These are phyloP conservation scores for Aphaenogaster ashmeadi DNA, from an alignment of 1,140 invertebrate species.

Conservation along the genomic window DNA sequence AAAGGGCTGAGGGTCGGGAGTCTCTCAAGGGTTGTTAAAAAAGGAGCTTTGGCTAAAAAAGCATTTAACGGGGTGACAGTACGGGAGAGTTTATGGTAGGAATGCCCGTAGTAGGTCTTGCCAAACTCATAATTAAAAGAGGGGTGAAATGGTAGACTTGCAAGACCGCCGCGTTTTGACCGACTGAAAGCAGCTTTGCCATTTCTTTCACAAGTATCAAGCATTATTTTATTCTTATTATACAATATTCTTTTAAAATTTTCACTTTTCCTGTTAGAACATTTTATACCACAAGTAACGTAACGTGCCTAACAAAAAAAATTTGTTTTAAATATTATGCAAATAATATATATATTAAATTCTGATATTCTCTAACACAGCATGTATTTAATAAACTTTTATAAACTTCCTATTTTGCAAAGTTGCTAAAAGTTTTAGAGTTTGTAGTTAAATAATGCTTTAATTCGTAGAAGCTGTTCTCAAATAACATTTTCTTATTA, in stretches of 20 bases:
- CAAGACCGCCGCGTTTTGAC: conserved; percentile 62
- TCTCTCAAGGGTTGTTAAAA: conserved; percentile 84
- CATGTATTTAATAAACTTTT: background rate
- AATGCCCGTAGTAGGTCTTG: conserved; percentile 68
- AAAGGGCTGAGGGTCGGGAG: conserved; percentile 44
- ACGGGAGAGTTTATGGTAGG: conserved; percentile 79
- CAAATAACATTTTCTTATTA: background rate
- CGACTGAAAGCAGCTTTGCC: conserved; percentile 36
- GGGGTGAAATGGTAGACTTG: conserved; percentile 51
- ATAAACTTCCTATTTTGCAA: background rate
- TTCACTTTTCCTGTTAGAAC: background rate
- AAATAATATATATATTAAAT: no score
- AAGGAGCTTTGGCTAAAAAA: conserved; percentile 77
- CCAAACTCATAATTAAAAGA: conserved; percentile 18
- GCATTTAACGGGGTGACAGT: conserved; percentile 82
- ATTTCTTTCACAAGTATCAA: conserved; percentile 11
- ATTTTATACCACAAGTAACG: background rate
- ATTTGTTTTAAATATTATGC: background rate
- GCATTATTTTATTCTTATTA: background rate
- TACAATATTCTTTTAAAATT: background rate
- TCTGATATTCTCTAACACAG: background rate
- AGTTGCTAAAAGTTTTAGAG: background rate
- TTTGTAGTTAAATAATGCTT: conserved; percentile 6
- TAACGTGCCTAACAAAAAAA: background rate
- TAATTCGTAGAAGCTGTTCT: background rate